Percentiles rank a stretch among this genome's conserved stretches.
Conservation (phyloP, 2,888 invertebrate genomes). For the Nemapogon koenigi region DNA sequence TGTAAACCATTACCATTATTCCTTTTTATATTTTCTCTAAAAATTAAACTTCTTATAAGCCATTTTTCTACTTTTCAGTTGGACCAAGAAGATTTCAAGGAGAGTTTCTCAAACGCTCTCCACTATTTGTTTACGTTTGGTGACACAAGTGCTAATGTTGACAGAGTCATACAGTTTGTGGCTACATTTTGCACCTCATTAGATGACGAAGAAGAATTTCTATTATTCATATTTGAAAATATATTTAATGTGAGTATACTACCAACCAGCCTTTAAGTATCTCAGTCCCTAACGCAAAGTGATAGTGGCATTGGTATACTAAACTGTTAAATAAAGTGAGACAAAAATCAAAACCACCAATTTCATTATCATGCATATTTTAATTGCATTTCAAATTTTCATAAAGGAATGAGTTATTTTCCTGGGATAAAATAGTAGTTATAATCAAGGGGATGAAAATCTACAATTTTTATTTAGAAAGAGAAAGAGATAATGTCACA, state of each 20-base stretch:
- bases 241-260: constrained; percentile 66
- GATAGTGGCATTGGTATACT: no score
- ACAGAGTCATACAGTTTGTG: constrained; percentile 73
- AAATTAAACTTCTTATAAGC: constrained; percentile 9
- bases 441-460: no score
- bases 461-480: no score
- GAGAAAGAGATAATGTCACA: no score
- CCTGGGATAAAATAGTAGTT: no score
- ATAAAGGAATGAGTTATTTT: no score
- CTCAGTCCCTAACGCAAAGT: no score
- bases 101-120: constrained; percentile 69
- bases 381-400: no score
- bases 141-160: constrained; percentile 72
- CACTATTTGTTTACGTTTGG: constrained; percentile 69
- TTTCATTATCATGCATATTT: no score
- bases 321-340: no score
- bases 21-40: background rate
- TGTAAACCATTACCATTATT: background rate
- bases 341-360: no score
- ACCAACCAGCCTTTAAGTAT: no score
- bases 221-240: constrained; percentile 67
- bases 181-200: constrained; percentile 73
- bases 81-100: constrained; percentile 64
- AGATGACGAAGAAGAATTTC: constrained; percentile 62
- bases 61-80: constrained; percentile 35